Evolutionary conservation across 53 echinoderm and acorn worm species (phyloP).

Genomic region (Crossaster papposus): DNA sequence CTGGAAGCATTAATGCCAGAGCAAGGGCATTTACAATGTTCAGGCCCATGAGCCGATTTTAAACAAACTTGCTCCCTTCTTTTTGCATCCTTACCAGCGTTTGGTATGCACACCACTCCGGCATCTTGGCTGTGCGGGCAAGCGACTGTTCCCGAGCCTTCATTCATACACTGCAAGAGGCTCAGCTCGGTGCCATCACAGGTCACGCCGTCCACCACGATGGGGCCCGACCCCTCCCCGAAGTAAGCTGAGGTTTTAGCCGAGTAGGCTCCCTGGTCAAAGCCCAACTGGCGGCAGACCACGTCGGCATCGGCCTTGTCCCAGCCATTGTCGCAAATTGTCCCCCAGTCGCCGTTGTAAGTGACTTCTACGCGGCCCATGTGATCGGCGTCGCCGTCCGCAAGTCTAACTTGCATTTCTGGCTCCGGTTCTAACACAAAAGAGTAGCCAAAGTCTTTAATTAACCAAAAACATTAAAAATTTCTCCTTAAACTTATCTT

Average conservation of each 20-base stretch:
- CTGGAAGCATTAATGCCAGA: no score
- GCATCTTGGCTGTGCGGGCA: slow-evolving; percentile 33
- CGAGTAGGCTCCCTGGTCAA: background rate
- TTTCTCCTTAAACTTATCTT: no score
- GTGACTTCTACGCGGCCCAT: slow-evolving; percentile 46
- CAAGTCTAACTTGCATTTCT: background rate
- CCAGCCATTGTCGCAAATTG: slow-evolving; percentile 33
- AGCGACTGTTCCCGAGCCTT: background rate
- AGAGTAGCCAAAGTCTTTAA: no score
- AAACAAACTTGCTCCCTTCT: no score
- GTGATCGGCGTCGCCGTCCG: background rate
- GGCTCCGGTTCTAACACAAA: slow-evolving; percentile 5
- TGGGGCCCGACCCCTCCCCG: background rate
- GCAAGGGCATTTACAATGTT: no score
- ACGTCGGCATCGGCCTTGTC: slow-evolving; percentile 28
- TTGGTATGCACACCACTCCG: slow-evolving; percentile 16
- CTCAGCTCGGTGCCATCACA: slow-evolving; percentile 14
- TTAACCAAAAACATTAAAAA: background rate
- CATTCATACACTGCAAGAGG: background rate
- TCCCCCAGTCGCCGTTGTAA: slow-evolving; percentile 4
- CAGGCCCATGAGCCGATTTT: no score
- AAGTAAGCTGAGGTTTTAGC: background rate
- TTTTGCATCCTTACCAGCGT: slow-evolving; percentile 2
- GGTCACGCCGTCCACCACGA: background rate
- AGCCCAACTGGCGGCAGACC: slow-evolving; percentile 24